Base-by-base conservation (phyloP, 2,888 invertebrate genomes). In the Stenoptilia bipunctidactyla region DNA sequence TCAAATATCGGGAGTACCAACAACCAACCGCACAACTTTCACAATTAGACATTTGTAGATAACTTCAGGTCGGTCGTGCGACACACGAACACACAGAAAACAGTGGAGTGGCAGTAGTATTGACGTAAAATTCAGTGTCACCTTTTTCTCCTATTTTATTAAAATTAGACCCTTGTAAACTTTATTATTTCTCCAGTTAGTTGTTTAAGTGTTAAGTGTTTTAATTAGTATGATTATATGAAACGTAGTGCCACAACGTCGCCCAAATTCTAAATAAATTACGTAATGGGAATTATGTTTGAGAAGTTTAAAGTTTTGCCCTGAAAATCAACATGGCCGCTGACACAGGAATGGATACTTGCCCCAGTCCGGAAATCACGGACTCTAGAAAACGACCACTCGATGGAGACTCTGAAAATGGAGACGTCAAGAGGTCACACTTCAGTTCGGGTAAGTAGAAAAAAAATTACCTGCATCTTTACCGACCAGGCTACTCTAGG, bases 281-380 rank as follows among this genome's bases (percentile, higher is more conserved):
- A 83, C 82, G 82, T 83, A 83, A 83, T 83, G 83, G 82, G 77
- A 83, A 82, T 82, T 82, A 82, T 83, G 82, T 77, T 82, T 77
- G 71, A 82, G 75, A 82, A 75, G 79, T 82, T 76, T 66, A 77
- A 79, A 80, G 80, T 79, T 80, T 82, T 80, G 69, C 75, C 77
- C 82, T 82, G 80, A 83, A 80, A 79, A 80, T 74, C 88, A 90
- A 91, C 87, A 93, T 93, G 93, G 93, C 93, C 88, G 93, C 93
- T 86, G 93, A 93, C 87, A 91, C 92, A 88, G 92, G 92, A 88
- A 93, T 93, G 93, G 93, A 93, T 89, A 92, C 93, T 88, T 93
- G 93, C 89, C 91, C 93, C 83, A 93, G 93, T 88, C 93, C 94
- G 85, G 94, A 94, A 88, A 92, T 92, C 84, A 88, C 90, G 73